These are phyloP conservation scores for Oophaga sylvatica DNA, from an alignment of 2,797 vertebrate genomes.

Conservation along the genomic window DNA sequence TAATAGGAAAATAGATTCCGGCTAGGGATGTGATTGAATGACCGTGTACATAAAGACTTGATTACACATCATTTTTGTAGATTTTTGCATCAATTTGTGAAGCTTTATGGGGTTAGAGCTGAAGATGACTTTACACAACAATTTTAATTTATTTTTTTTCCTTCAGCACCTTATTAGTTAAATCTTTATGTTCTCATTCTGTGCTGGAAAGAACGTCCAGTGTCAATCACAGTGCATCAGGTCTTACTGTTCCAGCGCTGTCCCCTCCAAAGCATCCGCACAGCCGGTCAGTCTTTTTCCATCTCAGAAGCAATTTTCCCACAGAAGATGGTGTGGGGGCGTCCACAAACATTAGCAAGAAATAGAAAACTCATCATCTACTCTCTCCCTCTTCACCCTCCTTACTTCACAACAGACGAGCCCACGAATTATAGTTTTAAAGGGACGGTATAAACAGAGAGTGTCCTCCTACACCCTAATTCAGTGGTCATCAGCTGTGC, in stretches of 20 bases:
- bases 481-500: background rate
- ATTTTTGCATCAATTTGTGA: background rate
- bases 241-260: conserved; percentile 12
- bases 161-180: background rate
- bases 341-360: conserved; percentile 11
- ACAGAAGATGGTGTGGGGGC: conserved; percentile 46
- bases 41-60: background rate
- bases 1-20: no score
- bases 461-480: background rate
- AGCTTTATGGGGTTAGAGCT: background rate
- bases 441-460: background rate
- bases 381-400: background rate
- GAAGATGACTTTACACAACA: no score
- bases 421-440: background rate
- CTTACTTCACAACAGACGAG: background rate
- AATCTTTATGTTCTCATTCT: background rate
- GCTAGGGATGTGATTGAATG: background rate
- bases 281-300: conserved; percentile 44
- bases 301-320: conserved; percentile 43
- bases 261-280: conserved; percentile 25
- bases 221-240: conserved; percentile 10
- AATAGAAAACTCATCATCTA: conserved; percentile 41
- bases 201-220: no score
- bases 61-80: background rate
- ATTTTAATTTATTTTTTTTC: no score